Evolutionary conservation across 2,797 vertebrate species (phyloP).

Genomic region (Anguilla megastoma): DNA sequence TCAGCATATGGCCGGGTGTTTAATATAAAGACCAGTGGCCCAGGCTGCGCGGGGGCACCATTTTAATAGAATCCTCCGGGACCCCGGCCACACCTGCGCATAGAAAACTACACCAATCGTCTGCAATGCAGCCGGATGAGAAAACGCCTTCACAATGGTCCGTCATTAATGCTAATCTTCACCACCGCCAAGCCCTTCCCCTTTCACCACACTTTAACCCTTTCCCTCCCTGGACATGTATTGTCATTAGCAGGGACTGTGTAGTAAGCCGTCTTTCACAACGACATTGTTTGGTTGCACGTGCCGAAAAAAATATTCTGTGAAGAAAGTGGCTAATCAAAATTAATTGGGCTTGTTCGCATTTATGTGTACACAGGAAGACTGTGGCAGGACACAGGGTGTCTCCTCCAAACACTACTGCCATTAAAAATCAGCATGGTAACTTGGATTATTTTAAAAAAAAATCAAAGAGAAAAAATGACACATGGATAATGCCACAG

Average conservation of each 20-base stretch:
- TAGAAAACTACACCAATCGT: constrained; percentile 64
- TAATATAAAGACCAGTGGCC: constrained; percentile 75
- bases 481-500: not conserved
- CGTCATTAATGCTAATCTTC: constrained; percentile 42
- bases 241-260: not conserved
- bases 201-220: constrained; percentile 4
- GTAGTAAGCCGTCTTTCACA: not conserved
- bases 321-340: not conserved
- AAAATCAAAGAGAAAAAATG: not conserved
- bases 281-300: not conserved
- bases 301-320: not conserved
- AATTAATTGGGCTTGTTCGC: not conserved
- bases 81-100: constrained; percentile 76
- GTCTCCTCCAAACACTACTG: not conserved
- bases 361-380: not conserved
- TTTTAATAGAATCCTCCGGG: constrained; percentile 81
- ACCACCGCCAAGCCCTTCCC: not conserved
- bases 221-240: not conserved
- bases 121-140: constrained; percentile 66
- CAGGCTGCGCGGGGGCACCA: constrained; percentile 65
- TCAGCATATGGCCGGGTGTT: constrained; percentile 79
- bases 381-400: not conserved
- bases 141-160: constrained; percentile 42
- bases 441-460: not conserved
- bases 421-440: not conserved